Conservation (phyloP, 2,113 vertebrate genomes). For the Fulica atra region DNA sequence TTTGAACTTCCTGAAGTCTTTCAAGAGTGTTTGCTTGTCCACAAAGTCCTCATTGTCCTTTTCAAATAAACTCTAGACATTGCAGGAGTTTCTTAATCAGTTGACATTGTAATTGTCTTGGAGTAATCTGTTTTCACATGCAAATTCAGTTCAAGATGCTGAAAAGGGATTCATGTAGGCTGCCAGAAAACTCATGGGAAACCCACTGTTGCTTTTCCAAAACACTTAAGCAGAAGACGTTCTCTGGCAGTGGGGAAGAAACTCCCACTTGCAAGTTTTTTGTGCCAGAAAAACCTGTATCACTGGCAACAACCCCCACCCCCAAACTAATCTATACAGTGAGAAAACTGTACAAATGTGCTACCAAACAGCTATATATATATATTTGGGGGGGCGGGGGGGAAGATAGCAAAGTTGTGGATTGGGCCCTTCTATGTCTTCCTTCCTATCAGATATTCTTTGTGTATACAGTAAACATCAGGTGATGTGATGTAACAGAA, state of each 20-base stretch:
- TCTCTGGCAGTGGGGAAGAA: neutral
- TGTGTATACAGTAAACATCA: neutral
- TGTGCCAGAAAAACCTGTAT: neutral
- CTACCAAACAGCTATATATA: neutral
- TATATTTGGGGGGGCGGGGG: no score
- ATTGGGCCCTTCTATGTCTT: neutral
- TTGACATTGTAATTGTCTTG: constrained; percentile 26
- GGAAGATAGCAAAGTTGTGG: neutral
- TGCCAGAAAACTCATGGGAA: constrained; percentile 54
- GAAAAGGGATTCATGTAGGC: constrained; percentile 26
- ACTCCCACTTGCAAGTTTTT: neutral
- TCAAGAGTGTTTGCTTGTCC: neutral
- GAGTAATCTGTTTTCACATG: constrained; percentile 53
- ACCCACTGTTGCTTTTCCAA: neutral
- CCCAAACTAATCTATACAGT: neutral
- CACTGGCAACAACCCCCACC: neutral
- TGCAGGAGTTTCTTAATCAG: constrained; percentile 15
- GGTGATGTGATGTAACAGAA: neutral
- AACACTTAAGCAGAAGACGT: constrained; percentile 7
- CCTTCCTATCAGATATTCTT: neutral
- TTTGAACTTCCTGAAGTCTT: neutral
- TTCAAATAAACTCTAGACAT: neutral
- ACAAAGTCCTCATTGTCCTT: neutral
- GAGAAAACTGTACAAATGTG: constrained; percentile 3
- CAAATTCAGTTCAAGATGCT: constrained; percentile 34